These are phyloP conservation scores for Emesis russula DNA, from an alignment of 2,888 invertebrate genomes.

Conservation along the genomic window DNA sequence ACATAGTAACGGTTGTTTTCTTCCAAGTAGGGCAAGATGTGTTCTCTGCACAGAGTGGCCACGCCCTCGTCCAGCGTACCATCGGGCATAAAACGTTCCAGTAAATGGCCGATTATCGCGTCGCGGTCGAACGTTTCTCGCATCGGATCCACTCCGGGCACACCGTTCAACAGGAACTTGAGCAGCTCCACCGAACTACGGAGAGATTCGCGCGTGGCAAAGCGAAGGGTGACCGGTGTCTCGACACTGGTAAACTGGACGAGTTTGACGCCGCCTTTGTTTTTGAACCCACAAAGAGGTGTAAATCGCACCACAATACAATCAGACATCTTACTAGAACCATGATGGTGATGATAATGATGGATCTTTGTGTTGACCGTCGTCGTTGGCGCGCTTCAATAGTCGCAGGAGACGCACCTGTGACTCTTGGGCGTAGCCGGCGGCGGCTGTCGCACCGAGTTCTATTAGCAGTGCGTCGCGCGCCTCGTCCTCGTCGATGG, in stretches of 20 bases:
- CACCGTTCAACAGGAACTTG: slow-evolving; percentile 27
- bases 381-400: slow-evolving; percentile 23
- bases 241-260: slow-evolving; percentile 24
- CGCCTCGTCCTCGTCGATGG: slow-evolving; percentile 24
- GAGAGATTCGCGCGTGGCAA: slow-evolving; percentile 19
- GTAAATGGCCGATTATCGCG: slow-evolving; percentile 17
- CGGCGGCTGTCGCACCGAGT: slow-evolving; percentile 1
- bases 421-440: slow-evolving; percentile 18
- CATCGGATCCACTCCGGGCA: slow-evolving; percentile 19
- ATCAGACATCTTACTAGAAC: no score
- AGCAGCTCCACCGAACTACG: slow-evolving; percentile 23
- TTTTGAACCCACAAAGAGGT: slow-evolving; percentile 7
- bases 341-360: no score
- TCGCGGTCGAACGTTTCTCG: slow-evolving; percentile 23
- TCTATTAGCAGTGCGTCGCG: slow-evolving; percentile 7
- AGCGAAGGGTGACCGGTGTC: slow-evolving; percentile 23
- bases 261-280: slow-evolving; percentile 24
- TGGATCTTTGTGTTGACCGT: not conserved
- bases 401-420: slow-evolving; percentile 11
- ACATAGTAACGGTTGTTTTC: slow-evolving; percentile 20
- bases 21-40: slow-evolving; percentile 29
- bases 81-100: slow-evolving; percentile 25
- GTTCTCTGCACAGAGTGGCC: slow-evolving; percentile 23
- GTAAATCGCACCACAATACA: no score
- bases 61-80: slow-evolving; percentile 21